A percentile compares a stretch with the other conserved stretches of the same genome.
Evolutionary conservation across 2,113 vertebrate species (phyloP).

Genomic region (Festucalex cinctus): DNA sequence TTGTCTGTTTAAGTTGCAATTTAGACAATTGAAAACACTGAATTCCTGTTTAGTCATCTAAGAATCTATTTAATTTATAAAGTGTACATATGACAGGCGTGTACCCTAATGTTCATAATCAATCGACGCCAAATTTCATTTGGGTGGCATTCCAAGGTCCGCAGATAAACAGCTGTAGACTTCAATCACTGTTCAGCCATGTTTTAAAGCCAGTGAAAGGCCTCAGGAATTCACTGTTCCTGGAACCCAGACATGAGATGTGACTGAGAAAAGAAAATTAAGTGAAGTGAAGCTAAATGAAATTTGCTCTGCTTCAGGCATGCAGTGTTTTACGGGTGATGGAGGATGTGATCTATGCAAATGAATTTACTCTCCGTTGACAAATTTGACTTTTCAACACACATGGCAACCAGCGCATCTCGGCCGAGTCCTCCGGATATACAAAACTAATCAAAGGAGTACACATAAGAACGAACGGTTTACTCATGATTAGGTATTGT

Average conservation of each 20-base stretch:
- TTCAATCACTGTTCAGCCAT: conserved; percentile 9
- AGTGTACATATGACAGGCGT: too few species aligned
- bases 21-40: background rate
- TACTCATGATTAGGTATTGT: too few species aligned
- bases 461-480: background rate
- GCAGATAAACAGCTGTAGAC: conserved; percentile 12
- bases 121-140: conserved; percentile 1
- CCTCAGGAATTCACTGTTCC: conserved; percentile 22
- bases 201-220: conserved; percentile 20
- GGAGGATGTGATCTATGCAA: conserved; percentile 35
- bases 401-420: background rate
- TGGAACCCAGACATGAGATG: conserved; percentile 16
- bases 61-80: too few species aligned
- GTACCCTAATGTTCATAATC: background rate
- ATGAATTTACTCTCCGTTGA: conserved; percentile 33
- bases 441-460: background rate
- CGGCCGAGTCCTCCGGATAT: background rate
- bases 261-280: conserved; percentile 25
- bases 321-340: conserved; percentile 16
- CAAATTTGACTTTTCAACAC: conserved; percentile 19
- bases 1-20: background rate
- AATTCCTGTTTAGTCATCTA: too few species aligned
- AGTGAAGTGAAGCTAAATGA: conserved; percentile 32
- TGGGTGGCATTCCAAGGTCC: conserved; percentile 5
- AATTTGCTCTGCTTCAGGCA: conserved; percentile 33